Conservation (phyloP, 2,888 invertebrate species). For the Hofmannophila pseudospretella region DNA sequence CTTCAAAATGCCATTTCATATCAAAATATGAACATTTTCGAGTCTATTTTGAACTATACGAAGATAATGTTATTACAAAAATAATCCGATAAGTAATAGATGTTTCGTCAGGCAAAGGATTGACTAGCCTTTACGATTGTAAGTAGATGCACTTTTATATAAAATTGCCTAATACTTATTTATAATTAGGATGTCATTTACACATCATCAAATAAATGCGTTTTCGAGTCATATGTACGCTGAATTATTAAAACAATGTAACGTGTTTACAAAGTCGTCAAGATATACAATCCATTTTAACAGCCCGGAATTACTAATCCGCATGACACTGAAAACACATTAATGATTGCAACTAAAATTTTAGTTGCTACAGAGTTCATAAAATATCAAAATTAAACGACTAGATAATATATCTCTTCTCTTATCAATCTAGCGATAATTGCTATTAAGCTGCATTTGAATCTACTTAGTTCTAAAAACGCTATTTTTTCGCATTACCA, state of each 20-base stretch:
- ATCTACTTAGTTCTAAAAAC: slow-evolving; percentile 1
- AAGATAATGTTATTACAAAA: slow-evolving; percentile 18
- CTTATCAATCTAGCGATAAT: slow-evolving; percentile 3
- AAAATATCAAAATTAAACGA: slow-evolving; percentile 1
- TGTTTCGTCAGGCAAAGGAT: neutral
- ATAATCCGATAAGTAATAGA: slow-evolving; percentile 12
- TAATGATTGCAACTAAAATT: slow-evolving; percentile 3
- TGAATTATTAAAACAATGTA: neutral
- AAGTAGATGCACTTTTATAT: neutral
- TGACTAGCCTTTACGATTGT: neutral
- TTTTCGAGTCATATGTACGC: neutral
- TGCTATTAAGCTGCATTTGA: slow-evolving; percentile 3
- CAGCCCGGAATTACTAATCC: too few relatives aligned
- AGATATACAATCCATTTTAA: too few relatives aligned
- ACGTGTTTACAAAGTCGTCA: too few relatives aligned
- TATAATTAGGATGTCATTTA: neutral
- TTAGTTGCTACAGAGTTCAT: neutral
- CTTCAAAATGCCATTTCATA: slow-evolving; percentile 26
- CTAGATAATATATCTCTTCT: slow-evolving; percentile 1
- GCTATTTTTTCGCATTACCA: slow-evolving; percentile 47
- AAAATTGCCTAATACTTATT: neutral
- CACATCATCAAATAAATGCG: neutral
- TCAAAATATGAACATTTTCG: slow-evolving; percentile 51
- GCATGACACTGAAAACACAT: neutral
- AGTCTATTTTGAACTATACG: neutral